Evolutionary conservation across 1,140 invertebrate genomes (phyloP), one percentile per base, ranked within the genome.

Genomic region (Bemisia tabaci): DNA sequence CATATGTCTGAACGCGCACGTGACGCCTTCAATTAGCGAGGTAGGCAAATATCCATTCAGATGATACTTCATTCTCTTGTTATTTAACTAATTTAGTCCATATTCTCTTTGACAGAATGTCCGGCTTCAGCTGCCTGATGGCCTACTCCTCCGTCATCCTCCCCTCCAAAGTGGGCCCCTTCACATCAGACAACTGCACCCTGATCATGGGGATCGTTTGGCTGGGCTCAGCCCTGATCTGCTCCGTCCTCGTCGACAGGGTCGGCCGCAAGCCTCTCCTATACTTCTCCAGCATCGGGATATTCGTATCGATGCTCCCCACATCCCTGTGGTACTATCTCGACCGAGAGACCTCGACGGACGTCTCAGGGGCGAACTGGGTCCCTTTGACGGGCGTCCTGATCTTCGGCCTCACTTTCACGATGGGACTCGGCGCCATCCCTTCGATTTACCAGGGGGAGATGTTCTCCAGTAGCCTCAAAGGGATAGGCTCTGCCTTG

Each of bases 181-280:
- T 65, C n/a, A 5, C 60, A 22, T 12, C 67, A 23, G 66, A 68
- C 65, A 48, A 39, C 22, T 23, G 65, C 48, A 65, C 67, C 25
- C 33, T 65, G 26, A 33, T 68, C n/a, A 65, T 68, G 60, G 63
- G 64, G 23, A 67, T 70, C 23, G 67, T 75, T n/a, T 73, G 75
- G 66, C 68, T 77, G 0, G 25, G 74, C 17, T 68, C 70, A 17
- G 69, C 71, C 1, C 63, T 73, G 22, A 65, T 72, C n/a, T 69
- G 73, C n/a, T 69, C 71, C 1, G 62, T 76, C n/a, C 66, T 81
- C 2, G 78, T 81, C 64, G 82, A 83, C 70, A 71, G 74, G 60
- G 72, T 73, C 22, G 79, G 79, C 0, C 72, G 81, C 23, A 76
- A 77, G 71, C 65, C 76, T 24, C 70, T 82, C 0, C 71, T 83